Base-by-base conservation (phyloP, 2,797 vertebrate genomes). In the Percopsis omiscomaycus region DNA sequence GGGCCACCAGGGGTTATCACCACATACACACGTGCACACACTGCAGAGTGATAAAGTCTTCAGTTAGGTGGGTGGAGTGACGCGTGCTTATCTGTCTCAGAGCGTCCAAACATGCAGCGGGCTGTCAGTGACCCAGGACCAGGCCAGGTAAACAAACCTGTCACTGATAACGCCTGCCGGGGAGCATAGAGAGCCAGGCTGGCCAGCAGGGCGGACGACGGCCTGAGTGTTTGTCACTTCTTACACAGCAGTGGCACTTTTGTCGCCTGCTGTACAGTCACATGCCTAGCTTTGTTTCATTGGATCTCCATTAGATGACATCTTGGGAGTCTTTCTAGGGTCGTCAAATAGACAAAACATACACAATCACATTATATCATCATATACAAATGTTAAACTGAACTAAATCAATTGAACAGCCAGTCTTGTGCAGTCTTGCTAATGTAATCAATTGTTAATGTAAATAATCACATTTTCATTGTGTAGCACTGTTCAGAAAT, bases 11-110 rank as follows among this genome's bases (percentile, higher is more conserved):
- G 50, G 89, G 88, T 89, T 88, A 93, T 94, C 94, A 92, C 73
- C 64, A 55, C 65, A 55, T 57, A 61, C 72, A 51, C 71, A 15
- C 42, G 22, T 3, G 86, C 90, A 92, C 94, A 93, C 87, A 93
- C 89, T 64, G 27, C 55, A 66, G 61, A 74, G 83, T 42, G 94
- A 94, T 94, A 95, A 92, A 88, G 86, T 90, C 86, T 85, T 64
- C 65, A 72, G 84, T 71, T 68, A 86, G 75, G 88, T 74, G 82
- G 92, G 92, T 88, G 83, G 81, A 89, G 88, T 92, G 91, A 91
- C 75, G 82, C 88, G 56, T 45, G 58, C 80, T 92, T 92, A 94
- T 93, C 93, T 92, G 87, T 90, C 89, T 91, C 81, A 89, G 86
- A 74, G 82, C 86, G 75, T 81, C 84, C 75, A 88, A 88, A 84